Evolutionary conservation across 2,797 vertebrate species (phyloP).

Genomic region (Rhinophrynus dorsalis): DNA sequence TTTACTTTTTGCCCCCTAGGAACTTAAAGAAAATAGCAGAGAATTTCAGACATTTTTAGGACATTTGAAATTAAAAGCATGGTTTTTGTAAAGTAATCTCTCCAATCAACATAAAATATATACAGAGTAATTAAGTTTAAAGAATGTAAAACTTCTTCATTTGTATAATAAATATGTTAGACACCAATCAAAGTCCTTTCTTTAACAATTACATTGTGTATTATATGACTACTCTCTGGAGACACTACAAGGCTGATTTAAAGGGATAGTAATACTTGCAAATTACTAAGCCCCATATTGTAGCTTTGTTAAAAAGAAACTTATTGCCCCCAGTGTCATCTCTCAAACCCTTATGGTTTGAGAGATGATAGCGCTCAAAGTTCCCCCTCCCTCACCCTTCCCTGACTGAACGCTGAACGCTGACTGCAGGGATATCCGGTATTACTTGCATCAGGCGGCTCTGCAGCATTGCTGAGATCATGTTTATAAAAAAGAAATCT

Average conservation of each 20-base stretch:
- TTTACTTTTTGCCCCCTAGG: slow-evolving; percentile 55
- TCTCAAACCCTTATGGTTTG: no score
- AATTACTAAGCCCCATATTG: no score
- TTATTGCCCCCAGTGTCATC: no score
- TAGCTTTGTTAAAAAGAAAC: no score
- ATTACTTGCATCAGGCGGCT: no score
- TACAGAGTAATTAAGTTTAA: not conserved
- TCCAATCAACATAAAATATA: not conserved
- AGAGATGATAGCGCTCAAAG: no score
- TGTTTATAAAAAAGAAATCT: not conserved
- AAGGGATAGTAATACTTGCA: no score
- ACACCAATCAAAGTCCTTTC: not conserved
- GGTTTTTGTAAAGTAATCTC: not conserved
- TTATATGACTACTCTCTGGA: not conserved
- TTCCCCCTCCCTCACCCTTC: no score
- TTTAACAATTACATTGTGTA: not conserved
- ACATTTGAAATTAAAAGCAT: not conserved
- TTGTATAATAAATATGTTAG: not conserved
- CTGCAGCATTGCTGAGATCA: no score
- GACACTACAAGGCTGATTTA: slow-evolving; percentile 1
- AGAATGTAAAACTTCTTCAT: not conserved
- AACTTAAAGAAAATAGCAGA: slow-evolving; percentile 52
- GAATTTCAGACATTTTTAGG: slow-evolving; percentile 50
- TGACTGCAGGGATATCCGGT: not conserved
- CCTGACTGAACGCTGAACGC: no score